Evolutionary conservation across 2,888 invertebrate genomes (phyloP).

Genomic region (Acronicta alni): DNA sequence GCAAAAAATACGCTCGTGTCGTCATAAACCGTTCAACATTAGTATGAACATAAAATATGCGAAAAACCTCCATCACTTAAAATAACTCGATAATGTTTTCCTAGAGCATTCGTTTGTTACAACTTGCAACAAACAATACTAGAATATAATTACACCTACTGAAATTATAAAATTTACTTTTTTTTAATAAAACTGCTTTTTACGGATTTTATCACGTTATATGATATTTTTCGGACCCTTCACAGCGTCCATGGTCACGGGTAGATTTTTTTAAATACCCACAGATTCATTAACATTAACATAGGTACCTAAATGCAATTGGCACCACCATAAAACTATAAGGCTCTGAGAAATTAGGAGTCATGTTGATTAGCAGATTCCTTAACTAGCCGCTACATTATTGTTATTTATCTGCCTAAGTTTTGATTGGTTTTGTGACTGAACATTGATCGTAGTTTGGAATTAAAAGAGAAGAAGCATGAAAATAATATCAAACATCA

Average conservation of each 20-base stretch:
- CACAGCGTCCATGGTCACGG: too few relatives aligned
- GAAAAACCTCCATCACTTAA: constrained; percentile 39
- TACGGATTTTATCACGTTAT: too few relatives aligned
- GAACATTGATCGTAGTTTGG: too few relatives aligned
- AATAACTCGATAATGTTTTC: constrained; percentile 32
- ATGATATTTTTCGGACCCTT: too few relatives aligned
- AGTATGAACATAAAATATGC: constrained; percentile 41
- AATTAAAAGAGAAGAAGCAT: too few relatives aligned
- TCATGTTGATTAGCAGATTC: constrained; percentile 28
- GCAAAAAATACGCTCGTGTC: constrained; percentile 31
- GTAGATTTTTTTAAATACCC: too few relatives aligned
- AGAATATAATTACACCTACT: too few relatives aligned
- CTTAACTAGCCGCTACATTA: constrained; percentile 1
- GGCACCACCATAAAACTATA: constrained; percentile 40
- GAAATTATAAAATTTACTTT: too few relatives aligned
- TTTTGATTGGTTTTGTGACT: not conserved
- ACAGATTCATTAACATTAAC: constrained; percentile 29
- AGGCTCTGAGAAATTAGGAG: constrained; percentile 50
- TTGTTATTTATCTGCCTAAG: too few relatives aligned
- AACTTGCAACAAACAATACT: not conserved
- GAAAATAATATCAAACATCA: too few relatives aligned
- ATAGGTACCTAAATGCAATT: constrained; percentile 41
- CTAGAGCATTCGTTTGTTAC: constrained; percentile 20
- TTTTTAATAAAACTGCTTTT: too few relatives aligned
- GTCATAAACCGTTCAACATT: constrained; percentile 23